Evolutionary conservation across 2,888 invertebrate species (phyloP).

Genomic region (Xestobium rufovillosum): DNA sequence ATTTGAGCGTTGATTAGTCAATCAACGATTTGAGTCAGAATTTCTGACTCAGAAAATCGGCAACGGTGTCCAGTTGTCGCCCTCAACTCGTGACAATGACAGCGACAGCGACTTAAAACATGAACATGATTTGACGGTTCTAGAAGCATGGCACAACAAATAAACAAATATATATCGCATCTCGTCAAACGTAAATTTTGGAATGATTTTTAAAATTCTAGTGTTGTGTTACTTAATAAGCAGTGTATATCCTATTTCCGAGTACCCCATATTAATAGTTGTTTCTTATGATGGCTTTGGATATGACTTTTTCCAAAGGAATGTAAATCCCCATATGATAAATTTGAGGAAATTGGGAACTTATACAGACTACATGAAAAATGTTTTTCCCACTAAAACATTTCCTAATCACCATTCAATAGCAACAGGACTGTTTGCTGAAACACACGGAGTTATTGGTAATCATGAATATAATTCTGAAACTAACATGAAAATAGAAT

Average conservation of each 20-base stretch:
- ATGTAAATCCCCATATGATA: constrained; percentile 52
- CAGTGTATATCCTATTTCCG: constrained; percentile 30
- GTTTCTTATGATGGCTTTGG: constrained; percentile 67
- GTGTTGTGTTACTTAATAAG: not conserved
- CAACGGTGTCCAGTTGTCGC: too few relatives aligned
- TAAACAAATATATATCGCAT: too few relatives aligned
- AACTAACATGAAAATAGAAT: constrained; percentile 31
- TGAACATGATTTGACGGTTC: too few relatives aligned
- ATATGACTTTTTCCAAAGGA: constrained; percentile 55
- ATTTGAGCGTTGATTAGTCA: too few relatives aligned
- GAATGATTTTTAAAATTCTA: constrained; percentile 5
- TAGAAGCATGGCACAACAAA: too few relatives aligned
- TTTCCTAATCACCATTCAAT: constrained; percentile 69
- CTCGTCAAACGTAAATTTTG: not conserved
- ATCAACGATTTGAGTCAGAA: too few relatives aligned
- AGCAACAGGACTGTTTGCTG: constrained; percentile 60
- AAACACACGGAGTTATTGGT: constrained; percentile 61
- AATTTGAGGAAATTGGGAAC: constrained; percentile 50
- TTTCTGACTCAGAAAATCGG: too few relatives aligned
- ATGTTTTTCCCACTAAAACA: constrained; percentile 63
- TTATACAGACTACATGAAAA: constrained; percentile 50
- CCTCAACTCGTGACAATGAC: too few relatives aligned
- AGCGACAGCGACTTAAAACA: too few relatives aligned
- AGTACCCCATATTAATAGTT: constrained; percentile 49
- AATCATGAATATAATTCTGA: constrained; percentile 52